phyloP scores from a whole-genome alignment of 2,888 invertebrate genomes.

The Rhamphomyia laevipes region DNA sequence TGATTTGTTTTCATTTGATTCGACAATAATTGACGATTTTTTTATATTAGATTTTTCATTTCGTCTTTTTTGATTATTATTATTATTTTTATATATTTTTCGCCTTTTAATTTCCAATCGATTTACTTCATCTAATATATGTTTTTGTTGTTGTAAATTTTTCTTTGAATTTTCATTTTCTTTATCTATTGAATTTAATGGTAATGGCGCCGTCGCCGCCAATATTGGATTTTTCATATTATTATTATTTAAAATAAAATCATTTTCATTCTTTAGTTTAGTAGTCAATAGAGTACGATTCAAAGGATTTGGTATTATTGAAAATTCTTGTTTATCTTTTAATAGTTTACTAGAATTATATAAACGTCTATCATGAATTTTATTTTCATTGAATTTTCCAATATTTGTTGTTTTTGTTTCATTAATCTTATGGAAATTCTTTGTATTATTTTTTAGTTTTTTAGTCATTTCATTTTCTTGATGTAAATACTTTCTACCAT shows the following conservation, averaged over 20 bases:
- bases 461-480: background rate
- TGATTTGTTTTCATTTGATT: slow-evolving; percentile 7
- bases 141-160: background rate
- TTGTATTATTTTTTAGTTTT: background rate
- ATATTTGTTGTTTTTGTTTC: background rate
- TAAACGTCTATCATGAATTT: background rate
- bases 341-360: background rate
- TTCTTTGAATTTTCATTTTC: background rate
- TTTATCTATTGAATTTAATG: background rate
- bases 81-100: background rate
- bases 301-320: too few species aligned
- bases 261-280: too few species aligned
- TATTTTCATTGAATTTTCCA: background rate
- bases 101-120: background rate
- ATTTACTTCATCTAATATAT: background rate
- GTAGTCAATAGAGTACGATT: too few species aligned
- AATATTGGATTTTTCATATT: background rate
- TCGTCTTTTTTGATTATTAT: background rate
- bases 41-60: background rate
- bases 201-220: background rate
- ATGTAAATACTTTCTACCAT: background rate
- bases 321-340: background rate
- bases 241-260: too few species aligned
- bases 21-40: background rate
- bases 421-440: background rate